These are phyloP conservation scores for Aramus guarauna DNA, from an alignment of 2,113 vertebrate genomes.

Conservation along the genomic window DNA sequence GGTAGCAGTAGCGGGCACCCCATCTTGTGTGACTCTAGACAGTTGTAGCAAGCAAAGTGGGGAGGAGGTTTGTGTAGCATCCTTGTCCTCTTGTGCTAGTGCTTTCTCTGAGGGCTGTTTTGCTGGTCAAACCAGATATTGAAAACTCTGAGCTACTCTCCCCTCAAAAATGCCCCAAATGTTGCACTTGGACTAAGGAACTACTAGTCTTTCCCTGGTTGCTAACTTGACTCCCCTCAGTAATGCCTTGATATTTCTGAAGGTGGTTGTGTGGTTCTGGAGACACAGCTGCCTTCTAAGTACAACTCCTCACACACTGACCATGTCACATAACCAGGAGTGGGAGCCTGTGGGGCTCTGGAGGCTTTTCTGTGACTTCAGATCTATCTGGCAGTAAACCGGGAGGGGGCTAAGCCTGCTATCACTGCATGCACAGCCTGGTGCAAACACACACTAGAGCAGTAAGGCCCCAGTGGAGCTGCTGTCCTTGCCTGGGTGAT, in stretches of 20 bases:
- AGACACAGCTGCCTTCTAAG: not conserved
- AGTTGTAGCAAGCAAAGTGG: not conserved
- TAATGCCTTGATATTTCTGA: not conserved
- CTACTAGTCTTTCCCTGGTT: not conserved
- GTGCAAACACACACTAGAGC: not conserved
- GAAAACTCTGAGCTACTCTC: not conserved
- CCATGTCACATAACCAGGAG: not conserved
- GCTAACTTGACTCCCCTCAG: not conserved
- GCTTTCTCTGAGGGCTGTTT: not conserved
- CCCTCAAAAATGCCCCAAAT: not conserved
- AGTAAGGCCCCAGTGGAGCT: not conserved
- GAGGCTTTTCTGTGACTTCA: not conserved
- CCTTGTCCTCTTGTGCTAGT: not conserved
- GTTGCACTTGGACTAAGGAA: not conserved
- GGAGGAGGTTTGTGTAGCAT: not conserved
- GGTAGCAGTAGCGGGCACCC: not conserved
- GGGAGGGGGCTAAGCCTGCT: not conserved
- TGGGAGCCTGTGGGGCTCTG: not conserved
- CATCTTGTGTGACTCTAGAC: not conserved
- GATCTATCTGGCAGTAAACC: not conserved
- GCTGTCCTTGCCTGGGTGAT: not conserved
- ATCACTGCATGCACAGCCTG: not conserved
- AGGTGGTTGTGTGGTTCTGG: not conserved
- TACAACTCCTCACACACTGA: not conserved
- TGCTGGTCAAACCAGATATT: not conserved